Conservation (phyloP, 2,113 vertebrate genomes). For the Myrmecobius fasciatus region DNA sequence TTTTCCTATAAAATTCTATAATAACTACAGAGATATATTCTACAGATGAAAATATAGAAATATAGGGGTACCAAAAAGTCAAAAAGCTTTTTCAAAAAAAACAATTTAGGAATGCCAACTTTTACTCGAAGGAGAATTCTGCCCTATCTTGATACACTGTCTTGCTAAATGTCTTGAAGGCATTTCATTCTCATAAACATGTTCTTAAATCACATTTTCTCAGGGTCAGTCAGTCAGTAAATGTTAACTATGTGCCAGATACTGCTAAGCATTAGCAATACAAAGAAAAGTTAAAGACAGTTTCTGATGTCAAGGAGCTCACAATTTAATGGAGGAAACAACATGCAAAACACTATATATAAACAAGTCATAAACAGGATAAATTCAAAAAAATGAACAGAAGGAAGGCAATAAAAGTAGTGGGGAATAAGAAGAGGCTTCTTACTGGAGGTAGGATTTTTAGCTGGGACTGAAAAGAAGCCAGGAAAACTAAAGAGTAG, state of each 20-base stretch:
- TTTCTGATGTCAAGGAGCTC: too few relatives aligned
- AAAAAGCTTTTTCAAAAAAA: neutral
- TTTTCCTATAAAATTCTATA: neutral
- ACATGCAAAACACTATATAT: neutral
- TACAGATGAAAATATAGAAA: neutral
- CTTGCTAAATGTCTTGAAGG: too few relatives aligned
- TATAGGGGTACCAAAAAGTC: neutral
- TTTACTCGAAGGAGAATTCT: neutral
- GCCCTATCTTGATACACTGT: neutral
- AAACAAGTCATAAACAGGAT: neutral
- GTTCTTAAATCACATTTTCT: neutral
- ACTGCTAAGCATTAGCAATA: neutral
- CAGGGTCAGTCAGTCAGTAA: neutral
- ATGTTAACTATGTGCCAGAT: neutral
- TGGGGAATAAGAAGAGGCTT: neutral
- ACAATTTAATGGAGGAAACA: neutral
- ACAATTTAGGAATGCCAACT: neutral
- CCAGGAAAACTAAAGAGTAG: neutral
- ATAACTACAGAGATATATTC: neutral
- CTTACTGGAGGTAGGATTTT: neutral
- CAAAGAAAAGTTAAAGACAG: neutral
- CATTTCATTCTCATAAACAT: neutral
- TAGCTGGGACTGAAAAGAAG: neutral
- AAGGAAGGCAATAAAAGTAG: neutral
- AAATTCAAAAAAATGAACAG: neutral